Base-by-base conservation (phyloP, 2,113 vertebrate species). In the Paralichthys olivaceus region DNA sequence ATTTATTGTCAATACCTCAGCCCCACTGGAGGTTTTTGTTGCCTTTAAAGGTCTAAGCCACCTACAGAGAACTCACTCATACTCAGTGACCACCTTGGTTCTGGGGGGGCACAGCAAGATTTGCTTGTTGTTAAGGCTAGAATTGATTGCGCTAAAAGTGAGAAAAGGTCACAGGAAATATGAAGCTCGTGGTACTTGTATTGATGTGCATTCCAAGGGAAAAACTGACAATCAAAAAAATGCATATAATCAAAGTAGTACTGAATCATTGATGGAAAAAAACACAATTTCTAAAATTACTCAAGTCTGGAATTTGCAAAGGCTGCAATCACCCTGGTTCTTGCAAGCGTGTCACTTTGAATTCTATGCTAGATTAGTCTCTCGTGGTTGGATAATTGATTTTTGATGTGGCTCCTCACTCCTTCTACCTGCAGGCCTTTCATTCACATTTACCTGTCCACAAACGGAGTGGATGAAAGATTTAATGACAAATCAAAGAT, bases 61-160 rank as follows among this genome's bases (percentile, higher is more conserved):
- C 78, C 76, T 53, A 69, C 63, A 60, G 71, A 58, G 61, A 9
- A 2, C 29, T 37, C 11, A 25, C 49, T 3, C 20, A 3, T 34
- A 12, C 57, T 67, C 45, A 37, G 29, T 25, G 22, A 60, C 66
- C 72, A 77, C 60, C 60, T 55, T 64, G 61, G 28, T 75, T 72
- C 43, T 49, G n/a, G 23, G 12, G 32, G 22, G 45, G 22, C 67
- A 29, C 47, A 55, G 68, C 67, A 72, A n/a, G 76, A 61, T 53
- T 71, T 78, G 72, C 56, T 76, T 86, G 34, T 75, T 75, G 68
- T 77, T 72, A 63, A 70, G 69, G 47, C 80, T 32, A 28, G 40
- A 68, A 87, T 89, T 84, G 85, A 87, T 89, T 87, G 74, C 60
- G 70, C 69, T 81, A 23, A 84, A 80, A 75, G 56, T 22, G 26